These are phyloP conservation scores for Eristalinus sepulchralis DNA, from an alignment of 2,888 invertebrate genomes.

Conservation along the genomic window DNA sequence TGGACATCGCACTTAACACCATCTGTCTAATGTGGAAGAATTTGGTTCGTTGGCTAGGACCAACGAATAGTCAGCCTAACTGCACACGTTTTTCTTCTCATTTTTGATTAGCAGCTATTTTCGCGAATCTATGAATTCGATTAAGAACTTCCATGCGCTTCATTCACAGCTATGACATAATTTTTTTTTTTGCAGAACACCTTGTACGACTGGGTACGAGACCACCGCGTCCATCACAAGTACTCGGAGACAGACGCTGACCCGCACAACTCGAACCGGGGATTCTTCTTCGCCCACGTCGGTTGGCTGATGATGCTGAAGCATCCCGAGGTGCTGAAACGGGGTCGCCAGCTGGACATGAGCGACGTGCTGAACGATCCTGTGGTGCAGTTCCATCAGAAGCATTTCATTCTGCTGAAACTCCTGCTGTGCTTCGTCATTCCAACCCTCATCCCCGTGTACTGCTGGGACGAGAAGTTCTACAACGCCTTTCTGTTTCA, in stretches of 20 bases:
- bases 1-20: constrained; percentile 40
- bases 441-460: constrained; percentile 87
- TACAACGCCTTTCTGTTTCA: constrained; percentile 85
- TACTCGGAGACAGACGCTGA: constrained; percentile 92
- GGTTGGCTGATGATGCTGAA: constrained; percentile 96
- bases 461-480: constrained; percentile 87
- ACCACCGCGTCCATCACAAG: constrained; percentile 91
- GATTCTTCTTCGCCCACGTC: constrained; percentile 95
- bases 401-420: constrained; percentile 86
- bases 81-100: not conserved
- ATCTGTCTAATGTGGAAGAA: constrained; percentile 3
- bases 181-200: constrained; percentile 87
- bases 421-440: constrained; percentile 86
- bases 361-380: constrained; percentile 90
- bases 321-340: constrained; percentile 90
- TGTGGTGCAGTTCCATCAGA: constrained; percentile 89
- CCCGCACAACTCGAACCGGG: constrained; percentile 90
- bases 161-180: not conserved
- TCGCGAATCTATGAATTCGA: not conserved
- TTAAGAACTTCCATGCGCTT: not conserved
- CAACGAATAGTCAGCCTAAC: not conserved
- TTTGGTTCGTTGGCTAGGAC: not conserved
- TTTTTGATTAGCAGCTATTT: constrained; percentile 15
- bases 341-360: constrained; percentile 91
- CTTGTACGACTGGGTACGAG: constrained; percentile 92